Conservation (phyloP, 2,113 vertebrate species). For the Caracal caracal region DNA sequence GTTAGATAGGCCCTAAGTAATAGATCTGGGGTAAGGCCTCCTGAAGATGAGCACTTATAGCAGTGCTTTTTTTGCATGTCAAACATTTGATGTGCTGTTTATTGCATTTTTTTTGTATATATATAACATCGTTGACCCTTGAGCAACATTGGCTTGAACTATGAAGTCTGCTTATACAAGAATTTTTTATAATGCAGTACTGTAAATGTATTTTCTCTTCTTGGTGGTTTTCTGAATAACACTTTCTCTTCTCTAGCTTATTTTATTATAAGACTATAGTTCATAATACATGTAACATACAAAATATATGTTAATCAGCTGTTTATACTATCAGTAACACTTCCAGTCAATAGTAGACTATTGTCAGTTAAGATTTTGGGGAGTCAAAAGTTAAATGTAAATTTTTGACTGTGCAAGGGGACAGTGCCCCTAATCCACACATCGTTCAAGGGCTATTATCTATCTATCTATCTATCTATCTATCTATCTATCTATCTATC, state of each 20-base stretch:
- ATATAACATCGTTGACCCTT: neutral
- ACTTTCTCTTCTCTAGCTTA: neutral
- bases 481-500: neutral
- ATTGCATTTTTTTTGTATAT: neutral
- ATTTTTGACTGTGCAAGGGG: neutral
- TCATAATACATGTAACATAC: neutral
- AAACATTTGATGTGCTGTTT: slow-evolving; percentile 76
- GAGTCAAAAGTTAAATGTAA: neutral
- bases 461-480: neutral
- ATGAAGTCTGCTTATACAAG: neutral
- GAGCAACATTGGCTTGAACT: neutral
- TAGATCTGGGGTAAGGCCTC: neutral
- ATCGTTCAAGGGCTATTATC: neutral
- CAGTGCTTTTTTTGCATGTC: slow-evolving; percentile 70
- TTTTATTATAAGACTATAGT: neutral
- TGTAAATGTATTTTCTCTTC: neutral
- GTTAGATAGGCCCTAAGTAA: neutral
- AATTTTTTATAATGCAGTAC: neutral
- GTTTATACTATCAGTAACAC: neutral
- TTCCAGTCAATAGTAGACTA: neutral
- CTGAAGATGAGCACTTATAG: slow-evolving; percentile 29
- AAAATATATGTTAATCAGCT: neutral
- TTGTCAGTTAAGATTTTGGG: neutral
- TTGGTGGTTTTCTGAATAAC: neutral
- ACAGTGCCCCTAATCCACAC: neutral